Conservation (phyloP, 2,797 vertebrate genomes). For the Phylloscopus collybita region DNA sequence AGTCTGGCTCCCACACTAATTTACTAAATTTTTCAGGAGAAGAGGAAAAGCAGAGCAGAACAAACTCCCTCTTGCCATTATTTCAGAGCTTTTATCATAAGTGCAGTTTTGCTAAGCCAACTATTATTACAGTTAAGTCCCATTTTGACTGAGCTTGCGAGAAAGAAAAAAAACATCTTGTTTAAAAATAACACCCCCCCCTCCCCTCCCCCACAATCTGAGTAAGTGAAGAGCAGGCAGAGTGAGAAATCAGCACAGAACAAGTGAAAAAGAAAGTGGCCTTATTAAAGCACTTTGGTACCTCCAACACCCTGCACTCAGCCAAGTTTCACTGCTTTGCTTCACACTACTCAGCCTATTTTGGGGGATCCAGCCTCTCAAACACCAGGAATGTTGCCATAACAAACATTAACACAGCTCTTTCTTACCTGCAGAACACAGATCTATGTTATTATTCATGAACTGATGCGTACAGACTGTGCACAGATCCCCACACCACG, state of each 20-base stretch:
- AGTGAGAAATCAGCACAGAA: neutral
- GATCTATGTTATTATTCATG: neutral
- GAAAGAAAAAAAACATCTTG: neutral
- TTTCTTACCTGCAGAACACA: neutral
- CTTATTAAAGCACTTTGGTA: neutral
- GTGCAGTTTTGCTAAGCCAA: neutral
- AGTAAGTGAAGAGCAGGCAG: neutral
- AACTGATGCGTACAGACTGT: neutral
- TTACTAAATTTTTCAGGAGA: neutral
- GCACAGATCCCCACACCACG: fast-evolving
- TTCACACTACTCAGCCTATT: neutral
- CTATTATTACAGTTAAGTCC: conserved; percentile 7
- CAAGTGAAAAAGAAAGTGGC: neutral
- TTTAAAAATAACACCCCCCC: conserved; percentile 28
- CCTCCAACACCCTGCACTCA: neutral
- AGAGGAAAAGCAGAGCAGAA: neutral
- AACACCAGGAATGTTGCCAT: fast-evolving
- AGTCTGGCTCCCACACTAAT: neutral
- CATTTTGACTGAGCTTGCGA: neutral
- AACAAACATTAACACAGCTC: neutral
- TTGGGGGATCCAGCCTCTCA: neutral
- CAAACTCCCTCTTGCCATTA: neutral
- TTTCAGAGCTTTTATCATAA: neutral
- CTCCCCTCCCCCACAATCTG: neutral
- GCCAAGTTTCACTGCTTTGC: neutral